Percentiles rank a stretch among this genome's conserved stretches.
These are phyloP conservation scores for Plectrocnemia conspersa DNA, from an alignment of 1,140 invertebrate species.

Conservation along the genomic window DNA sequence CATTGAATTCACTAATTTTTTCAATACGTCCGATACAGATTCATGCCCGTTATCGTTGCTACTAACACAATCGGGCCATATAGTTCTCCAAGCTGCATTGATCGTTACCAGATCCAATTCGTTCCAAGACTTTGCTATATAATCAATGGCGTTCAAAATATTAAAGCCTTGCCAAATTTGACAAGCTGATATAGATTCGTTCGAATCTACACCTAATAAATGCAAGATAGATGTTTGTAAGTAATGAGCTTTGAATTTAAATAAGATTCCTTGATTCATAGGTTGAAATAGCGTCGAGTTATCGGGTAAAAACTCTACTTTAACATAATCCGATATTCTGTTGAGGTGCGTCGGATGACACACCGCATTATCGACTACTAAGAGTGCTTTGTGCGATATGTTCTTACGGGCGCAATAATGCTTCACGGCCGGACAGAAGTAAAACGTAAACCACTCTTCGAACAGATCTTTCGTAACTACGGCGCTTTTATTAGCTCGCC, in stretches of 20 bases:
- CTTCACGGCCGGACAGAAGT: slow-evolving; percentile 37
- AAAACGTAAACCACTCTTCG: slow-evolving; percentile 39
- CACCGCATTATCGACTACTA: slow-evolving; percentile 39
- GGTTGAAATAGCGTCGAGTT: slow-evolving; percentile 42
- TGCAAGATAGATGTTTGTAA: slow-evolving; percentile 34
- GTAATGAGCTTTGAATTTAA: slow-evolving; percentile 43
- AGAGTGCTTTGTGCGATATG: slow-evolving; percentile 34
- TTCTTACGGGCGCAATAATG: slow-evolving; percentile 35
- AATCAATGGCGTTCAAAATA: slow-evolving; percentile 34
- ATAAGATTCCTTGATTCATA: slow-evolving; percentile 41
- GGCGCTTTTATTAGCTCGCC: slow-evolving; percentile 43
- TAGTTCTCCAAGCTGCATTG: slow-evolving; percentile 33
- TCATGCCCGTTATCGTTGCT: not conserved
- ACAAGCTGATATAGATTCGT: not conserved
- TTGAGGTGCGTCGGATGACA: slow-evolving; percentile 37
- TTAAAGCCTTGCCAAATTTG: slow-evolving; percentile 30
- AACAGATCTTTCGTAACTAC: slow-evolving; percentile 44
- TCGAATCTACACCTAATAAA: slow-evolving; percentile 26
- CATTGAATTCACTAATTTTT: slow-evolving; percentile 17
- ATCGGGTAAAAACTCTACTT: slow-evolving; percentile 38
- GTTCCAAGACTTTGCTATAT: slow-evolving; percentile 33
- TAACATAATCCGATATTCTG: slow-evolving; percentile 25
- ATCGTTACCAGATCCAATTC: slow-evolving; percentile 30
- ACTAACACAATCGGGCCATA: slow-evolving; percentile 32
- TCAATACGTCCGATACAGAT: slow-evolving; percentile 9